Evolutionary conservation across 2,113 vertebrate species (phyloP), one percentile per base, ranked within the genome.

Genomic region (Heteronetta atricapilla): DNA sequence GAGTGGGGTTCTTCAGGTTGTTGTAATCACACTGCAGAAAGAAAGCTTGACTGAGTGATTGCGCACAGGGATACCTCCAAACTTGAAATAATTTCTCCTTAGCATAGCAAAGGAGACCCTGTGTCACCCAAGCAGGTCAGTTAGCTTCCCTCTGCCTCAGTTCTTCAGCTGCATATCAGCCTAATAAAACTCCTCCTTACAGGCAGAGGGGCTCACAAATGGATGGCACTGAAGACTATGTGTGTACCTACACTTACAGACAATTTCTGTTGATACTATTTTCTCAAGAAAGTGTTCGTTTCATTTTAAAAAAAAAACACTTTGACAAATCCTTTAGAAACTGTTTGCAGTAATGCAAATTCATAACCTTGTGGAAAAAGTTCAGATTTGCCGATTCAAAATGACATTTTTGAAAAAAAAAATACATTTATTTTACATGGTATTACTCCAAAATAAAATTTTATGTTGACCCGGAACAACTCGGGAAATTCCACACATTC

Each of bases 261-360:
- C 11, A 9, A 8, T 34, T 85, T 72, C 53, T 64, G 13, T 31
- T 33, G 38, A 69, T 42, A 33, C 10, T 34, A 23, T 42, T 66
- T 31, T 46, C 63, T 67, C 52, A 40, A 23, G 63, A 69, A 69
- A 42, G n/a, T 6, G 13, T 29, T 78, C 0, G 0, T 52, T 62
- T 46, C 2, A 18, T n/a, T 78, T 29, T 13, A 40, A 15, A 8
- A 72, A 59, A 15, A 8, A 72, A 18, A 59, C 64, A 48, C 5
- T 68, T 44, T 31, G 23, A 63, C 17, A 58, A 42, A 82, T 67
- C n/a, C 28, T 67, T 82, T 46, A 34, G 34, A 77, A 67, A 38
- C 33, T 31, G n/a, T 56, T 62, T 44, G 4, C 25, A 67, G 13
- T 36, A 56, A 66, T 0, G 1, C 0, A 46, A 62, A 44, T n/a